Percentiles rank a stretch among this genome's conserved stretches.
These are phyloP conservation scores for Hypomecis atomaria DNA, from an alignment of 2,888 invertebrate species.

Conservation along the genomic window DNA sequence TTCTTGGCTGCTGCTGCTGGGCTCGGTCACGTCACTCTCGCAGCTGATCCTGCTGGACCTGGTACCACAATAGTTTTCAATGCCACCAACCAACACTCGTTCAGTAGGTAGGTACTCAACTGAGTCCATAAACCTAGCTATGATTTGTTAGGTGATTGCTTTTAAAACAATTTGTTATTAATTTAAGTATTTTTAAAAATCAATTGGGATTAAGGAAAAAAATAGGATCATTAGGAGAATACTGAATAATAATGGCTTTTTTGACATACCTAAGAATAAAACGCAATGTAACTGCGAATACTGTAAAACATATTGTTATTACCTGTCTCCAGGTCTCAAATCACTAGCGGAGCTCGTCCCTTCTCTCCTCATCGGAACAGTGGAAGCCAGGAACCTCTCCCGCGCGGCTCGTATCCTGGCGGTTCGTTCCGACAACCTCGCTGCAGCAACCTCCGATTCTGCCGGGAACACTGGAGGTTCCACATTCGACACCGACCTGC, in stretches of 20 bases:
- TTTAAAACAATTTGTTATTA: no score
- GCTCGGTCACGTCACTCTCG: conserved; percentile 84
- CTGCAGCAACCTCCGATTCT: conserved; percentile 55
- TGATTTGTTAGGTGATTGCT: no score
- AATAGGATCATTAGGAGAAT: no score
- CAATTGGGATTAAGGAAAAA: no score
- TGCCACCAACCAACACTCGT: no score
- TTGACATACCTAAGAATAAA: no score
- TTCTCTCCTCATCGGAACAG: conserved; percentile 73
- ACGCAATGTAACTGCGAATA: no score
- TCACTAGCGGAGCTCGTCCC: conserved; percentile 78
- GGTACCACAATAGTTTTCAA: conserved; percentile 22
- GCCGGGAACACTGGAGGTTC: conserved; percentile 52
- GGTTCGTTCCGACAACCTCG: conserved; percentile 79
- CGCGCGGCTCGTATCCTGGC: conserved; percentile 88
- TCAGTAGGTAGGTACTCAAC: no score
- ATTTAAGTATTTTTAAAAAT: no score
- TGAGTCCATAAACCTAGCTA: no score
- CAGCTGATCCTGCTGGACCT: conserved; percentile 86
- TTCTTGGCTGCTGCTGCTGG: conserved; percentile 62
- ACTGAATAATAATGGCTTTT: no score
- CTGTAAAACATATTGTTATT: conserved; percentile 16
- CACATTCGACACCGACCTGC: conserved; percentile 67
- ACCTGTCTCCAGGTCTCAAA: conserved; percentile 76
- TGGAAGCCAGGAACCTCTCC: conserved; percentile 87